Percentiles rank a stretch among this genome's conserved stretches.
Evolutionary conservation across 2,113 vertebrate species (phyloP).

Genomic region (Sorex araneus): DNA sequence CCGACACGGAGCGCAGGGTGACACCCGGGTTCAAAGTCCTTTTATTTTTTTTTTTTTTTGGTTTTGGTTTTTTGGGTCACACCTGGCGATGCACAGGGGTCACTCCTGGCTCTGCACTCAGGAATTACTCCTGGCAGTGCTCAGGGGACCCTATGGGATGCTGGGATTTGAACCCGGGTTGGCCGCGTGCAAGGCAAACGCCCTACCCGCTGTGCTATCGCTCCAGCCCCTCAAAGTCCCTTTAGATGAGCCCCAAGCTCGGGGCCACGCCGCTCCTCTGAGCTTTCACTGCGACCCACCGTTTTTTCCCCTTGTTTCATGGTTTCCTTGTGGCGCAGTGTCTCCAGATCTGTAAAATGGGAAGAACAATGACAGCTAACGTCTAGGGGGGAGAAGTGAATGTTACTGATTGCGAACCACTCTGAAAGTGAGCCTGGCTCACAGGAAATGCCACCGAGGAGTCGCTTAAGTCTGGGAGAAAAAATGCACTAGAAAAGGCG

Average conservation of each 20-base stretch:
- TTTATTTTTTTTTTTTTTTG: too few species aligned
- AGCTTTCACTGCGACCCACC: not conserved
- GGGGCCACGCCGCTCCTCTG: not conserved
- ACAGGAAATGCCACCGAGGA: not conserved
- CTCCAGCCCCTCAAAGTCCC: too few species aligned
- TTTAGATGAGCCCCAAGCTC: not conserved
- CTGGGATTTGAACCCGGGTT: too few species aligned
- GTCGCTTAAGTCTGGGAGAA: conserved; percentile 20
- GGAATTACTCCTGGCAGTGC: too few species aligned
- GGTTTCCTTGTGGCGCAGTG: not conserved
- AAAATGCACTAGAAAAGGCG: conserved; percentile 52
- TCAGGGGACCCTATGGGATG: too few species aligned
- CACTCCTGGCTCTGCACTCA: too few species aligned
- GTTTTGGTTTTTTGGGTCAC: too few species aligned
- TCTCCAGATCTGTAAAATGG: not conserved
- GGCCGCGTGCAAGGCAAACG: too few species aligned
- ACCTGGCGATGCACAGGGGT: too few species aligned
- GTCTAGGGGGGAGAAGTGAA: not conserved
- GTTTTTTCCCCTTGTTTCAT: not conserved
- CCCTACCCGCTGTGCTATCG: too few species aligned
- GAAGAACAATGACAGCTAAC: not conserved
- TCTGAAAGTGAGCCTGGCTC: conserved; percentile 12
- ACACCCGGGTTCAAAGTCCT: too few species aligned
- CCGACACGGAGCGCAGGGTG: not conserved
- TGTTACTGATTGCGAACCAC: conserved; percentile 2